phyloP scores from a whole-genome alignment of 2,797 vertebrate genomes.

The Bufotes viridis region DNA sequence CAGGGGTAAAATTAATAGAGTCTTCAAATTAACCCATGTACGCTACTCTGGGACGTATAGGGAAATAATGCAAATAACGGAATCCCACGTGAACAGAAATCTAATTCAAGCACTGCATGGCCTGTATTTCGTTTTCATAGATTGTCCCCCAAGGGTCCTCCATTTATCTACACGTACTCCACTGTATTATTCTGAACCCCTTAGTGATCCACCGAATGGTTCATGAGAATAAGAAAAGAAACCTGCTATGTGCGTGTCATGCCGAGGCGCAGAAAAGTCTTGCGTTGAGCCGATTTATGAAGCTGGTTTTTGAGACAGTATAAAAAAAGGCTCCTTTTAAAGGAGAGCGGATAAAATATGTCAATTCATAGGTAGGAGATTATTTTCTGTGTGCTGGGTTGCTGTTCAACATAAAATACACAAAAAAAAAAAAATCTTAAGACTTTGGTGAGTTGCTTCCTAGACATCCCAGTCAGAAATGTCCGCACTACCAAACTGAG shows the following conservation, averaged over 20 bases:
- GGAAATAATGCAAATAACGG: conserved; percentile 46
- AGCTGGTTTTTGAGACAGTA: conserved; percentile 62
- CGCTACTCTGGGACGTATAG: neutral
- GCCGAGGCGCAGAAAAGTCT: conserved; percentile 51
- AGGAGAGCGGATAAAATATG: conserved; percentile 64
- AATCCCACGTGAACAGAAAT: conserved; percentile 49
- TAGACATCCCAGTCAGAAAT: conserved; percentile 58
- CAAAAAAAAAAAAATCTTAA: conserved; percentile 35
- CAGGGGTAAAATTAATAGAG: conserved; percentile 10
- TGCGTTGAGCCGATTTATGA: conserved; percentile 61
- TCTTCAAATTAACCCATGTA: conserved; percentile 30
- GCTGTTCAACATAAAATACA: conserved; percentile 12
- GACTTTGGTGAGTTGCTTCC: conserved; percentile 60
- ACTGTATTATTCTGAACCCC: conserved; percentile 31
- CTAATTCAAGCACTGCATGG: conserved; percentile 40
- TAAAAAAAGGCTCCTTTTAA: conserved; percentile 64
- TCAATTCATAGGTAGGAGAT: conserved; percentile 56
- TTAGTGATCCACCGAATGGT: conserved; percentile 32
- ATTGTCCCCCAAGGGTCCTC: conserved; percentile 28
- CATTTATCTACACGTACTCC: conserved; percentile 26
- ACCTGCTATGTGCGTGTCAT: conserved; percentile 54
- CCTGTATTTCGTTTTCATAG: conserved; percentile 15
- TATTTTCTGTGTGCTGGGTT: conserved; percentile 61
- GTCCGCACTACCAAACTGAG: conserved; percentile 55
- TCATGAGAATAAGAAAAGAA: conserved; percentile 39